Evolutionary conservation across 2,797 vertebrate genomes (phyloP).

Genomic region (Pangasius macronema): DNA sequence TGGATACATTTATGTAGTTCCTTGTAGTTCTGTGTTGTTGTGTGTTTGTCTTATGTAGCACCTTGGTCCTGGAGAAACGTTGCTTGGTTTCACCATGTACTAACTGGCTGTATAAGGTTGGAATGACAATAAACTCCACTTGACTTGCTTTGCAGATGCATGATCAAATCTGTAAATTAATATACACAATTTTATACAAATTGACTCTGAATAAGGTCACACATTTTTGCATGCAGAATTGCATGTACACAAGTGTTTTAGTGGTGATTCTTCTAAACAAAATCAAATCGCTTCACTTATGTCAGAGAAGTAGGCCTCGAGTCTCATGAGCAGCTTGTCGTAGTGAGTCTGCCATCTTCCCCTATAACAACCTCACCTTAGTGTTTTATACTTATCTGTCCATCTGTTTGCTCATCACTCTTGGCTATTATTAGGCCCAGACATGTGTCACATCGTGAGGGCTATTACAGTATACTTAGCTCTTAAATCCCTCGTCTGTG

Average conservation of each 20-base stretch:
- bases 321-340: not conserved
- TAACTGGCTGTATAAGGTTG: no score
- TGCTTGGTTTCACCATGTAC: no score
- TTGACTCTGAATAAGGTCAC: not conserved
- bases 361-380: conserved; percentile 26
- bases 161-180: not conserved
- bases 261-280: not conserved
- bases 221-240: not conserved
- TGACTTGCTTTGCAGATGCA: not conserved
- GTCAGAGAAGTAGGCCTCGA: not conserved
- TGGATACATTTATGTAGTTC: no score
- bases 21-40: no score
- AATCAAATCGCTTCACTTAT: not conserved
- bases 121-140: no score
- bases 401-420: conserved; percentile 56
- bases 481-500: conserved; percentile 75
- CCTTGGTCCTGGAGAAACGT: no score
- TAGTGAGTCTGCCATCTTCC: conserved; percentile 6
- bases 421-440: conserved; percentile 73
- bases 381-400: conserved; percentile 60
- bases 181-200: not conserved
- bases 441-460: conserved; percentile 66
- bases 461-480: conserved; percentile 71
- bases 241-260: not conserved
- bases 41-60: no score